Evolutionary conservation across 1,140 invertebrate genomes (phyloP).

Genomic region (Temnothorax curvispinosus): DNA sequence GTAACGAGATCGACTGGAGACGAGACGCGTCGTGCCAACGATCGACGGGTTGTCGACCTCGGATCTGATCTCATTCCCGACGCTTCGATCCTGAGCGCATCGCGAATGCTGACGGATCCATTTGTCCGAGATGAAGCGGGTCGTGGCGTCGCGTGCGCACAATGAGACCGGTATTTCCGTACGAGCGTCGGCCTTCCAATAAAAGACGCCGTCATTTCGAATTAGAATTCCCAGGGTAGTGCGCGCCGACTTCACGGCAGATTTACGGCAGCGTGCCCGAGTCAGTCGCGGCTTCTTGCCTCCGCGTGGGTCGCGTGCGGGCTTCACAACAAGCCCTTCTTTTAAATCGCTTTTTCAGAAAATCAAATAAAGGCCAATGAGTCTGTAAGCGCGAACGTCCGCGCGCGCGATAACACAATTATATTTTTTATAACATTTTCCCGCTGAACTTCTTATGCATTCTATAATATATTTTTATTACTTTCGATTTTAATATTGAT

Average conservation of each 20-base stretch:
- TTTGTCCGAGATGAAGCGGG: slow-evolving; percentile 39
- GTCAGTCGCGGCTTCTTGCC: background rate
- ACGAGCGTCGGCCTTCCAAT: slow-evolving; percentile 41
- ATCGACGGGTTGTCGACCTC: slow-evolving; percentile 35
- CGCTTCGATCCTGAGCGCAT: slow-evolving; percentile 9
- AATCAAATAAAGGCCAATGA: background rate
- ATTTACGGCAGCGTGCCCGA: slow-evolving; percentile 40
- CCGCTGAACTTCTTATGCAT: background rate
- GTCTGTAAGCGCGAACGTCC: background rate
- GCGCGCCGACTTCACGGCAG: slow-evolving; percentile 19
- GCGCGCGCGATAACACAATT: background rate
- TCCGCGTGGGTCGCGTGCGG: background rate
- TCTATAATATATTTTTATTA: background rate
- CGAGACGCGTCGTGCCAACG: background rate
- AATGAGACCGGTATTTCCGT: slow-evolving; percentile 62
- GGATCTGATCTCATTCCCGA: slow-evolving; percentile 25
- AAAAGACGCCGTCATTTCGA: slow-evolving; percentile 45
- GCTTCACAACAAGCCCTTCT: background rate
- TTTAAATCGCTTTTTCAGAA: background rate
- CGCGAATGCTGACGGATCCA: slow-evolving; percentile 40
- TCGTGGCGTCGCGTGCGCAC: slow-evolving; percentile 43
- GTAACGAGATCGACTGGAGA: background rate
- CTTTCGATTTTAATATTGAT: background rate
- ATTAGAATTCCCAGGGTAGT: slow-evolving; percentile 60
- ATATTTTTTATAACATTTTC: background rate